These are phyloP conservation scores for Orthosia gothica DNA, from an alignment of 2,888 invertebrate species.

Conservation along the genomic window DNA sequence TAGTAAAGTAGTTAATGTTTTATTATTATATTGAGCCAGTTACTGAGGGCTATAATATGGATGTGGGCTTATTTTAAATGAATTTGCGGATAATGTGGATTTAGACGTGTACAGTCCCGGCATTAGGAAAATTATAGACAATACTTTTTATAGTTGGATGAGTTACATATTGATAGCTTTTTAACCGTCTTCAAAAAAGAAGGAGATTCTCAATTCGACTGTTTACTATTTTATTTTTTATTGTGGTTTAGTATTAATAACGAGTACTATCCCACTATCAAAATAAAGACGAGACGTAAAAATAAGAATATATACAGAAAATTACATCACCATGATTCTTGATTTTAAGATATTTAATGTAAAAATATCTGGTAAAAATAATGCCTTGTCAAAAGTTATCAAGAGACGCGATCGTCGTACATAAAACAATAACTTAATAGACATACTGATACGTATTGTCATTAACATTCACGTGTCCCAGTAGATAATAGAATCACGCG, in stretches of 20 bases:
- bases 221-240: too few species aligned
- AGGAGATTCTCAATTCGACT: too few species aligned
- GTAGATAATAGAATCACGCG: constrained; percentile 53
- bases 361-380: neutral
- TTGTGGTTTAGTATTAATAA: too few species aligned
- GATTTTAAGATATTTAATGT: neutral
- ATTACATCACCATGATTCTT: neutral
- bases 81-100: neutral
- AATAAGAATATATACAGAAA: too few species aligned
- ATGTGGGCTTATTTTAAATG: constrained; percentile 5
- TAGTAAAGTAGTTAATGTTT: neutral
- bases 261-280: too few species aligned
- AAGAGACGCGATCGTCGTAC: neutral
- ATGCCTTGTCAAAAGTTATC: neutral
- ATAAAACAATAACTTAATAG: constrained; percentile 6
- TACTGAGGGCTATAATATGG: neutral
- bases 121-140: too few species aligned
- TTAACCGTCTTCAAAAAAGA: too few species aligned
- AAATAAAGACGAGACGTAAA: too few species aligned
- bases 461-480: constrained; percentile 53
- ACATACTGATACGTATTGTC: constrained; percentile 23
- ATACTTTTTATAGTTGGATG: too few species aligned
- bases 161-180: too few species aligned
- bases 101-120: too few species aligned
- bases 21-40: constrained; percentile 12